Conservation (phyloP, 2,797 vertebrate species). For the Falco cherrug region DNA sequence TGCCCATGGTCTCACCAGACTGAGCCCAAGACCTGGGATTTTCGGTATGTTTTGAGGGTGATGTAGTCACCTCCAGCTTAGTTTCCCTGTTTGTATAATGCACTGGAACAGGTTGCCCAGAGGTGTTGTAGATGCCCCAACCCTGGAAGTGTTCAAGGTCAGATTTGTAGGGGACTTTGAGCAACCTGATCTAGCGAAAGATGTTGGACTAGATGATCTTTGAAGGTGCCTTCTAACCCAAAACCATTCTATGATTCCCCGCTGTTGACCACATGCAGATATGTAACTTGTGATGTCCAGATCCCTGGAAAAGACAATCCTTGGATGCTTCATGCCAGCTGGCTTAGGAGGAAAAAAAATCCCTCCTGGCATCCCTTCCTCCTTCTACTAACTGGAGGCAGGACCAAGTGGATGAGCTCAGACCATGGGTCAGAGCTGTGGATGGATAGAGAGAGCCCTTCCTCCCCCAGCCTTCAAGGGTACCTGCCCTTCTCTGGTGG, state of each 20-base stretch:
- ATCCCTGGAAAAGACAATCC: background rate
- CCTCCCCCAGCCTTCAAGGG: background rate
- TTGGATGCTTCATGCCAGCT: background rate
- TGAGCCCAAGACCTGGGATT: background rate
- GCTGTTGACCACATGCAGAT: accelerated
- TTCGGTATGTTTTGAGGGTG: background rate
- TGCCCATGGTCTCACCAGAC: background rate
- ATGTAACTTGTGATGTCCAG: background rate
- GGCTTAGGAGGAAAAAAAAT: background rate
- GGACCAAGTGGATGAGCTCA: background rate
- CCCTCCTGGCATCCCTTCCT: background rate
- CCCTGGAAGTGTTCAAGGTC: background rate
- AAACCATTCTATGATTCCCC: background rate
- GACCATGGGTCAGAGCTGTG: background rate
- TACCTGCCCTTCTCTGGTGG: background rate
- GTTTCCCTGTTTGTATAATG: background rate
- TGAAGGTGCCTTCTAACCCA: background rate
- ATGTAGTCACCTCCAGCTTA: background rate
- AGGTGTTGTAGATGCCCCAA: background rate
- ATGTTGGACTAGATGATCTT: background rate
- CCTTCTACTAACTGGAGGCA: background rate
- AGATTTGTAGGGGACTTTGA: background rate
- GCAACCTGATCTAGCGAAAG: background rate
- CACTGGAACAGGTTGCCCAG: background rate
- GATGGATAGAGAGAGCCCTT: background rate